Conservation (phyloP, 2,888 invertebrate genomes). For the Entomobrya multifasciata region DNA sequence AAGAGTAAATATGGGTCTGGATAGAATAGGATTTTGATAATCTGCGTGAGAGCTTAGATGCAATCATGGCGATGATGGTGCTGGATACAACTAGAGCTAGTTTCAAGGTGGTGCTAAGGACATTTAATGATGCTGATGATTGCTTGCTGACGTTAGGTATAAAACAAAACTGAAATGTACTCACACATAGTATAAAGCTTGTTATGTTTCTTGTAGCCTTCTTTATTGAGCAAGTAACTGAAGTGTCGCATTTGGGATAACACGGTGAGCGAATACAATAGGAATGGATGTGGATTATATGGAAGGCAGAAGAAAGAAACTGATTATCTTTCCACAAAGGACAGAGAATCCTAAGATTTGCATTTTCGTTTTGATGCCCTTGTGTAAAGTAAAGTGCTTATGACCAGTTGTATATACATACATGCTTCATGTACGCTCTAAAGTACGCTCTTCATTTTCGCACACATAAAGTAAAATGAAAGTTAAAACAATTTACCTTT, state of each 20-base stretch:
- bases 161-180: no score
- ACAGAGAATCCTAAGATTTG: neutral
- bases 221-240: neutral
- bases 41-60: constrained; percentile 9
- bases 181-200: no score
- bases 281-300: no score
- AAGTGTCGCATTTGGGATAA: constrained; percentile 26
- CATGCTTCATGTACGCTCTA: neutral
- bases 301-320: neutral
- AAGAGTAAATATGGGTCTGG: neutral
- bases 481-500: neutral
- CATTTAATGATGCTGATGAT: no score
- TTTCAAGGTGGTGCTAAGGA: neutral
- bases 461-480: neutral
- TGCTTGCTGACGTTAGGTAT: neutral
- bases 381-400: neutral
- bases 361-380: constrained; percentile 12
- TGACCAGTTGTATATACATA: no score
- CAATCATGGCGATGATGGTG: neutral
- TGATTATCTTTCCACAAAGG: constrained; percentile 7
- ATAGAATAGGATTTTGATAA: neutral
- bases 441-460: neutral
- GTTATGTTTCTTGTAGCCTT: neutral
- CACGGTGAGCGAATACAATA: neutral
- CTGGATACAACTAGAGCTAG: neutral